A percentile compares a stretch with the other conserved stretches of the same genome.
Conservation (phyloP, 2,888 invertebrate genomes). For the Leptinotarsa peninsularis region DNA sequence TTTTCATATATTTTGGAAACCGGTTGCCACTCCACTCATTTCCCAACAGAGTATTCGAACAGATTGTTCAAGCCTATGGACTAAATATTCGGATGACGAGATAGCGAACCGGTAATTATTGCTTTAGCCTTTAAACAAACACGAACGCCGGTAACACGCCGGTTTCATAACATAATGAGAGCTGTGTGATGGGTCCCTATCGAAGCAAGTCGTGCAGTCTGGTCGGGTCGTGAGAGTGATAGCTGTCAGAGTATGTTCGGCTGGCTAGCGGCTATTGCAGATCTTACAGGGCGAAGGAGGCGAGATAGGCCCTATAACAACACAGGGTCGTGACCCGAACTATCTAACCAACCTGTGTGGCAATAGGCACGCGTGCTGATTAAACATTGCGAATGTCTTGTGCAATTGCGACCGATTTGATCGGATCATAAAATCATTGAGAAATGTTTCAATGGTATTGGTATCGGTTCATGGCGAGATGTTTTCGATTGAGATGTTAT, state of each 20-base stretch:
- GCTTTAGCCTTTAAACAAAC: conserved; percentile 60
- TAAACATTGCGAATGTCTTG: conserved; percentile 35
- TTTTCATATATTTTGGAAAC: no score
- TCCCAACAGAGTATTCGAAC: background rate
- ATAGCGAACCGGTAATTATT: conserved; percentile 55
- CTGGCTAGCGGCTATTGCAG: conserved; percentile 22
- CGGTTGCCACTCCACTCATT: no score
- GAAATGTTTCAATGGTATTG: background rate
- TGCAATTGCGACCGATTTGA: conserved; percentile 20
- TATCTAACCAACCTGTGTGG: conserved; percentile 48
- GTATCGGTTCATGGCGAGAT: background rate
- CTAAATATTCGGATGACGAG: conserved; percentile 42
- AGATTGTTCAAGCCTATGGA: conserved; percentile 26
- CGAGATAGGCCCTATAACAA: conserved; percentile 40
- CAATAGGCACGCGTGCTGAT: conserved; percentile 50
- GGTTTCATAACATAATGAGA: conserved; percentile 55
- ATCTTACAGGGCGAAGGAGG: conserved; percentile 31
- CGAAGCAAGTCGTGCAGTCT: conserved; percentile 52
- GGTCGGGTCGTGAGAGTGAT: conserved; percentile 61
- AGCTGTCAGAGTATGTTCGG: conserved; percentile 59
- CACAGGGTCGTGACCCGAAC: conserved; percentile 52
- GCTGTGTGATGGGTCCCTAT: conserved; percentile 50
- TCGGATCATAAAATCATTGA: background rate
- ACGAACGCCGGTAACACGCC: conserved; percentile 58
- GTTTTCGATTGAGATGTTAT: background rate